A percentile compares a stretch with the other conserved stretches of the same genome.
These are phyloP conservation scores for Salarias fasciatus DNA, from an alignment of 2,797 vertebrate species.

Conservation along the genomic window DNA sequence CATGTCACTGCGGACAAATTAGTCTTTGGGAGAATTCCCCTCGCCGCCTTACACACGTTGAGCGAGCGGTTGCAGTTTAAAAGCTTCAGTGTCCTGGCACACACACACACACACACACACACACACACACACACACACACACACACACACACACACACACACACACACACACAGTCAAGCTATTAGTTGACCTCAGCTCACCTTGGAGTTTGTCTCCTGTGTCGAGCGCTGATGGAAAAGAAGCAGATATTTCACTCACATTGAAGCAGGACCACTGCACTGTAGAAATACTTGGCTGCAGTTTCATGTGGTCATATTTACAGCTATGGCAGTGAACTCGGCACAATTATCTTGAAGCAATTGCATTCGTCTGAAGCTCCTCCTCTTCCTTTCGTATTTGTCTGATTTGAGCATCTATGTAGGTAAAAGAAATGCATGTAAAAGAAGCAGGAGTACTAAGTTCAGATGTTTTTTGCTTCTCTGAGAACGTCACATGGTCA, in stretches of 20 bases:
- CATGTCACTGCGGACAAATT: constrained; percentile 64
- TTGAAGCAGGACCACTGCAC: not conserved
- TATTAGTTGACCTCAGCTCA: constrained; percentile 21
- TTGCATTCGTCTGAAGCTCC: too few species aligned
- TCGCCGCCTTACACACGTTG: constrained; percentile 35
- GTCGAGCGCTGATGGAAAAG: not conserved
- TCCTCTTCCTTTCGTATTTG: constrained; percentile 2
- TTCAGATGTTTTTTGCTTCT: constrained; percentile 7
- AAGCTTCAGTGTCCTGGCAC: constrained; percentile 71
- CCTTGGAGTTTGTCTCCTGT: constrained; percentile 12
- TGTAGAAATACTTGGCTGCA: too few species aligned
- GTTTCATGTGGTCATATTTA: too few species aligned
- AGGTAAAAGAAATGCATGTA: constrained; percentile 8
- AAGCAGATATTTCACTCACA: not conserved
- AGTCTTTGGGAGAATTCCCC: constrained; percentile 69
- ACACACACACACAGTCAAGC: too few species aligned
- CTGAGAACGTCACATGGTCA: constrained; percentile 2
- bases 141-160: too few species aligned
- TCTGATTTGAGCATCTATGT: constrained; percentile 4
- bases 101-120: too few species aligned
- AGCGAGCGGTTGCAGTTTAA: constrained; percentile 69
- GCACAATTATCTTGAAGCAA: too few species aligned
- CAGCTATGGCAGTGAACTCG: not conserved
- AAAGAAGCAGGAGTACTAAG: not conserved
- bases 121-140: too few species aligned